A percentile compares a stretch with the other conserved stretches of the same genome.
These are phyloP conservation scores for Crotophaga sulcirostris DNA, from an alignment of 2,113 vertebrate genomes.

Conservation along the genomic window DNA sequence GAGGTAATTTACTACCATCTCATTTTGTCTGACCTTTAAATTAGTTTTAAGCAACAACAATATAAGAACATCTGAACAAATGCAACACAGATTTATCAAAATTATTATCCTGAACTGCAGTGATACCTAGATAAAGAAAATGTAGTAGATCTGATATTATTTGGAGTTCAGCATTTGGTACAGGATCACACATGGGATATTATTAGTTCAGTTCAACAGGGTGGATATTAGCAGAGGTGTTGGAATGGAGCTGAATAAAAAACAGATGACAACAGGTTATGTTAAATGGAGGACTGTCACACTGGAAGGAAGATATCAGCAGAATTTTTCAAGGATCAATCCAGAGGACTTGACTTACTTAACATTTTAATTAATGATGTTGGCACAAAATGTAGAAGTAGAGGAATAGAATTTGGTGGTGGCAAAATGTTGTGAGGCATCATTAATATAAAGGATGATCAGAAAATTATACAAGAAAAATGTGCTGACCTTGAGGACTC, in stretches of 20 bases:
- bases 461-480: constrained; percentile 15
- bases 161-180: neutral
- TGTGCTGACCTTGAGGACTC: constrained; percentile 26
- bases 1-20: neutral
- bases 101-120: neutral
- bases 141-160: neutral
- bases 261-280: neutral
- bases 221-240: neutral
- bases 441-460: constrained; percentile 16
- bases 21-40: constrained; percentile 43
- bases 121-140: neutral
- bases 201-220: neutral
- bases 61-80: constrained; percentile 1
- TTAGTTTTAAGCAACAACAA: constrained; percentile 12
- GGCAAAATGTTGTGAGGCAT: constrained; percentile 36
- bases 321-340: constrained; percentile 27
- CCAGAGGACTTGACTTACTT: constrained; percentile 6
- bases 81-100: neutral
- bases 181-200: neutral
- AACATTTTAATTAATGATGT: constrained; percentile 39
- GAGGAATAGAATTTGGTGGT: constrained; percentile 23
- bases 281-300: constrained; percentile 3
- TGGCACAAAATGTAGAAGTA: constrained; percentile 5
- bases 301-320: neutral
- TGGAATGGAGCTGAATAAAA: neutral